Conservation (phyloP, 1,140 invertebrate species). For the Drosophila sturtevanti region DNA sequence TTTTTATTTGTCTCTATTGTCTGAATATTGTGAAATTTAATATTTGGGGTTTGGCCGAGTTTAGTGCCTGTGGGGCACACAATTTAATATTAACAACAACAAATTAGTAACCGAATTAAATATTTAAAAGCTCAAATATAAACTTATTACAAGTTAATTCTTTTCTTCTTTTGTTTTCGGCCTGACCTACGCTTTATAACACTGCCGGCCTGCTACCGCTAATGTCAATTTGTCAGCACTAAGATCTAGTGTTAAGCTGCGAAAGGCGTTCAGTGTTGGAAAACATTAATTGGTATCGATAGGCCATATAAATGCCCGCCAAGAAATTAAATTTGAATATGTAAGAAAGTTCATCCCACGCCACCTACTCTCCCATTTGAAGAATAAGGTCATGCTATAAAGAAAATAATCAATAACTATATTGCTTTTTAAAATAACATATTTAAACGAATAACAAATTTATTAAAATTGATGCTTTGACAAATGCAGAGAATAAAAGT, state of each 20-base stretch:
- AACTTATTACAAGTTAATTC: neutral
- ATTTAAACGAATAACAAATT: too few species aligned
- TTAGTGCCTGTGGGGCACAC: neutral
- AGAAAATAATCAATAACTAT: too few species aligned
- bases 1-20: conserved; percentile 34
- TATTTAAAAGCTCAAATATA: neutral
- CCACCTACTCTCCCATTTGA: too few species aligned
- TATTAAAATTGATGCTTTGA: too few species aligned
- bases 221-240: neutral
- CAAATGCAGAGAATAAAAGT: too few species aligned
- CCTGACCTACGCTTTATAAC: neutral
- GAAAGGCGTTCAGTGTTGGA: too few species aligned
- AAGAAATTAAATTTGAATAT: neutral
- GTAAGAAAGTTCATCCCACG: too few species aligned
- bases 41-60: neutral
- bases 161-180: conserved; percentile 4
- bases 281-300: too few species aligned
- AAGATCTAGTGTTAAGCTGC: too few species aligned
- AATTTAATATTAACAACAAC: neutral
- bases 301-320: neutral
- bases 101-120: neutral
- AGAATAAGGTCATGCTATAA: too few species aligned
- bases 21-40: neutral
- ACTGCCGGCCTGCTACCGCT: neutral
- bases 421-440: too few species aligned